Evolutionary conservation across 2,888 invertebrate species (phyloP), one percentile per base, ranked within the genome.

Genomic region (Petrolisthes cinctipes): DNA sequence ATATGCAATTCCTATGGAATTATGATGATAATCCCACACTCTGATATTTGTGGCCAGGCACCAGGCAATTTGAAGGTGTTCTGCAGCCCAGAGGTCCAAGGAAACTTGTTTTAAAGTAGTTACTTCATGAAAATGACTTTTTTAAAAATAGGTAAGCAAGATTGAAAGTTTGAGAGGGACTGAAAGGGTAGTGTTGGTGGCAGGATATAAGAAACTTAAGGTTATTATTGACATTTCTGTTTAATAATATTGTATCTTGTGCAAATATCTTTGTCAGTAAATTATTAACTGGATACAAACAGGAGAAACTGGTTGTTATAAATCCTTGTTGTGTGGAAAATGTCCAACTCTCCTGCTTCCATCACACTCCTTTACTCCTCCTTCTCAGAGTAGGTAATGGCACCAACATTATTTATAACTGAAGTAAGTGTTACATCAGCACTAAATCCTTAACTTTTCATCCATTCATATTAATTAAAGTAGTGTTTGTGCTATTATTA

Each of bases 1-100:
- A 80, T 80, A 76, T 66, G 76, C 68, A 68, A 86, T 86, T 86
- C 86, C 86, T 86, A 86, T 86, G 86, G 86, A 86, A 86, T 86
- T 86, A 66, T 86, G 23, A 81, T 73, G 57, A 51, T n/a, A 71
- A 23, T 37, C 71, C n/a, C 76, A 78, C 75, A 57, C 57, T 73
- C 57, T 66, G 57, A 68, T n/a, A 66, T 85, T 85, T 17, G 71
- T 71, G 4, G 61, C 61, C 61, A 61, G 4, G 1, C 61, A 71
- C n/a, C 20, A 71, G 7, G 71, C 20, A 4, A 37, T 71, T 1
- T n/a, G 71, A 14, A n/a, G 71, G 7, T 20, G 20, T 17, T 3
- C 7, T 7, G 71, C 2, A 20, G n/a, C 20, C 4, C 6, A n/a
- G 71, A n/a, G 71, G 7, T n/a, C 4, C 71, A 71, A n/a, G 71